Conservation (phyloP, 1,140 invertebrate species). For the Eubasilissa regina region DNA sequence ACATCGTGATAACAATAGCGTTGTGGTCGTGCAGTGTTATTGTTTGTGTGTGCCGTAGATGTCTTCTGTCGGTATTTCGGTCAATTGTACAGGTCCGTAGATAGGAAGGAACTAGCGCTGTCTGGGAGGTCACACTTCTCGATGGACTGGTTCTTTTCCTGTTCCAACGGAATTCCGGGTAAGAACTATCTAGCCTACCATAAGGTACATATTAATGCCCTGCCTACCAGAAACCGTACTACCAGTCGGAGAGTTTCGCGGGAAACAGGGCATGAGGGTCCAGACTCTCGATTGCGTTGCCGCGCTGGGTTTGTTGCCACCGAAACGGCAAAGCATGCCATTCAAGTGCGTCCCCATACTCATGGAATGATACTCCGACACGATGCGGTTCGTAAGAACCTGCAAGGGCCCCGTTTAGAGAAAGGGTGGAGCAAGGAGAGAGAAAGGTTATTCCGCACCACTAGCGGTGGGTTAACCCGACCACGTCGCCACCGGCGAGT, state of each 20-base stretch:
- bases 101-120: constrained; percentile 58
- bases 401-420: not conserved
- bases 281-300: constrained; percentile 53
- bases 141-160: constrained; percentile 35
- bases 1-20: no score
- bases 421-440: not conserved
- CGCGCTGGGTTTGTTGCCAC: constrained; percentile 61
- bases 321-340: constrained; percentile 65
- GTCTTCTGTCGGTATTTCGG: no score
- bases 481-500: not conserved
- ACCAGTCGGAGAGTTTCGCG: constrained; percentile 46
- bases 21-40: no score
- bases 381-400: not conserved
- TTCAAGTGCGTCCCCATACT: constrained; percentile 64
- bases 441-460: not conserved
- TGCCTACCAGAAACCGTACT: not conserved
- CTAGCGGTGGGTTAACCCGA: not conserved
- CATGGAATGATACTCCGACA: constrained; percentile 64
- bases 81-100: constrained; percentile 1
- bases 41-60: no score
- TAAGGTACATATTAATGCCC: not conserved
- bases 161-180: not conserved
- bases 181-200: not conserved
- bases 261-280: constrained; percentile 27
- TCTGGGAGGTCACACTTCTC: constrained; percentile 44